phyloP scores from a whole-genome alignment of 1,140 invertebrate species.

The Kradibia gibbosae region DNA sequence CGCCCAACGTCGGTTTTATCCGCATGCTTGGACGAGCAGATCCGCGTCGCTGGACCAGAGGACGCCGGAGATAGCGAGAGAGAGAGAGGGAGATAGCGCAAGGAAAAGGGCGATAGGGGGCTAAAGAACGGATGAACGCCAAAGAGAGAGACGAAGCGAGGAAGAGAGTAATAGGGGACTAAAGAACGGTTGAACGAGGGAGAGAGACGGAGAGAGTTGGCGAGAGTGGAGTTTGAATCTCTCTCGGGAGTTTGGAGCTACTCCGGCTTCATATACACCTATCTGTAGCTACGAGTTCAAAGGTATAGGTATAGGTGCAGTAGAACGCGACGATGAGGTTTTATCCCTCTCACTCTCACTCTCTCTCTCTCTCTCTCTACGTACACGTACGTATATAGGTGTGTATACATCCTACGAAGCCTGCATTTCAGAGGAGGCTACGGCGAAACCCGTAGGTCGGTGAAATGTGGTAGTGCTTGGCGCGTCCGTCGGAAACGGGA shows the following conservation, averaged over 20 bases:
- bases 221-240: slow-evolving; percentile 1
- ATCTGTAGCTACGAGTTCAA: background rate
- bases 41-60: slow-evolving; percentile 1
- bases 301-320: background rate
- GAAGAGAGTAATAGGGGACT: too few relatives aligned
- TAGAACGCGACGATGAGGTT: background rate
- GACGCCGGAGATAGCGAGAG: slow-evolving; percentile 31
- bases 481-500: background rate
- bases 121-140: background rate
- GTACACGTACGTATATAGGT: slow-evolving; percentile 15
- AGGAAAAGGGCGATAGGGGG: too few relatives aligned
- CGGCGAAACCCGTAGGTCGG: background rate
- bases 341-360: background rate
- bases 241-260: background rate
- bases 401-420: slow-evolving; percentile 17
- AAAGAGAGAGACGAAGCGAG: slow-evolving; percentile 32
- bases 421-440: background rate
- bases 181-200: background rate
- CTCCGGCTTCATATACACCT: background rate
- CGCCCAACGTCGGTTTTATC: slow-evolving; percentile 35
- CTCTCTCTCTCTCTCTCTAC: slow-evolving; percentile 36
- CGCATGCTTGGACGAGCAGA: slow-evolving; percentile 31
- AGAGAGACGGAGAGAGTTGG: slow-evolving; percentile 8
- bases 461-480: background rate
- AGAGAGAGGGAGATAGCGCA: slow-evolving; percentile 4